Percentiles rank a stretch among this genome's conserved stretches.
These are phyloP conservation scores for Leptinotarsa juncta DNA, from an alignment of 2,888 invertebrate genomes.

Conservation along the genomic window DNA sequence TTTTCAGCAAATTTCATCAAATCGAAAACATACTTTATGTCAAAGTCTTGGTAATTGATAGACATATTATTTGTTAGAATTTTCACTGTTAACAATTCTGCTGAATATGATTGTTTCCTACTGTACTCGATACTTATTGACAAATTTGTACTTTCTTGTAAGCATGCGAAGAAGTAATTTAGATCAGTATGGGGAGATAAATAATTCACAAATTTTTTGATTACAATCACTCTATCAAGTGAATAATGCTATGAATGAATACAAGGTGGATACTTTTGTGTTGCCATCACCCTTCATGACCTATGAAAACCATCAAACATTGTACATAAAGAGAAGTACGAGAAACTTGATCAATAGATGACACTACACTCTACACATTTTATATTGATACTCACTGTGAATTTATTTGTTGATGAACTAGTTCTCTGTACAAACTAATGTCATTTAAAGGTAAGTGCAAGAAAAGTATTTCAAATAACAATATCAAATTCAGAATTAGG, in stretches of 20 bases:
- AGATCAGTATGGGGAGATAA: background rate
- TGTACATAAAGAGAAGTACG: too few relatives aligned
- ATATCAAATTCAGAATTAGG: too few relatives aligned
- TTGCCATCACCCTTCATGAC: too few relatives aligned
- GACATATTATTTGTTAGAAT: slow-evolving; percentile 22
- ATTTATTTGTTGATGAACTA: too few relatives aligned
- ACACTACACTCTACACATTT: too few relatives aligned
- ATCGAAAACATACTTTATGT: slow-evolving; percentile 33
- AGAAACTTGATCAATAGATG: too few relatives aligned
- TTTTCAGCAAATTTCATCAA: slow-evolving; percentile 39
- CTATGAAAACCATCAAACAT: too few relatives aligned
- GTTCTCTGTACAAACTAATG: too few relatives aligned
- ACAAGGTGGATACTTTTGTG: background rate
- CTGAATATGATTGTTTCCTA: background rate
- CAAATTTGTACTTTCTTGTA: background rate
- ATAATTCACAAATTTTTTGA: background rate
- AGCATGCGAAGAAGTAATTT: slow-evolving; percentile 1
- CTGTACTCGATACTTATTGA: background rate
- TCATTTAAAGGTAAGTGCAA: too few relatives aligned
- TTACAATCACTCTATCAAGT: background rate
- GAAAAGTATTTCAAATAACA: too few relatives aligned
- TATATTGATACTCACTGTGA: too few relatives aligned
- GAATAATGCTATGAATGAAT: background rate
- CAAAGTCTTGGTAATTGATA: slow-evolving; percentile 28
- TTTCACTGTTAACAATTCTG: background rate